Percentiles rank a stretch among this genome's conserved stretches.
Evolutionary conservation across 2,888 invertebrate species (phyloP).

Genomic region (Eucera pruinosa): DNA sequence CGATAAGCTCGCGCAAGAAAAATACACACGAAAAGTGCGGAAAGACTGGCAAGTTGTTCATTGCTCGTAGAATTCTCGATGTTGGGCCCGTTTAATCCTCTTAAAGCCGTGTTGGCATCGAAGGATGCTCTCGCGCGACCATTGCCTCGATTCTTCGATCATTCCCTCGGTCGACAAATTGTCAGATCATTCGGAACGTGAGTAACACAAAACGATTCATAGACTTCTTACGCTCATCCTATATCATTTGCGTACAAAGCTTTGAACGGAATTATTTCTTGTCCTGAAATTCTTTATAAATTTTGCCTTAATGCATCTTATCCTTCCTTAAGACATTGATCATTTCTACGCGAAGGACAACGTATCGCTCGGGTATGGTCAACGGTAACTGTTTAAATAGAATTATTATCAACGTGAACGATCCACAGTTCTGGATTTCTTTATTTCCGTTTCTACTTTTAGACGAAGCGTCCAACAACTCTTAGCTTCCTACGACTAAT

Average conservation of each 20-base stretch:
- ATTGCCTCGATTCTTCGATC: constrained; percentile 25
- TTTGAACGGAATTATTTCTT: no score
- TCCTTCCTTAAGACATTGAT: no score
- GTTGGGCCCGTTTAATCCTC: constrained; percentile 32
- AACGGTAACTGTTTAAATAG: no score
- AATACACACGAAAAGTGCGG: neutral
- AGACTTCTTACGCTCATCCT: neutral
- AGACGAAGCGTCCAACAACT: no score
- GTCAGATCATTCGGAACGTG: constrained; percentile 50
- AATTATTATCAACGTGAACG: no score
- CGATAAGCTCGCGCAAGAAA: neutral
- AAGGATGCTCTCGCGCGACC: constrained; percentile 30
- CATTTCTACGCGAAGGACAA: no score
- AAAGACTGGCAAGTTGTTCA: constrained; percentile 17
- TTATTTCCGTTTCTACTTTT: no score
- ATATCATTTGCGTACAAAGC: no score
- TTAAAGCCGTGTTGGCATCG: constrained; percentile 36
- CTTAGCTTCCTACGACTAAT: no score
- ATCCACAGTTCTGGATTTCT: no score
- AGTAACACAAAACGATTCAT: constrained; percentile 36
- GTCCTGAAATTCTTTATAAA: no score
- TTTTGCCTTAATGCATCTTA: no score
- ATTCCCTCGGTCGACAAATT: constrained; percentile 4
- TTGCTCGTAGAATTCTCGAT: constrained; percentile 33
- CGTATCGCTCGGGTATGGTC: neutral